Evolutionary conservation across 2,797 vertebrate genomes (phyloP).

Genomic region (Ciconia nigra): DNA sequence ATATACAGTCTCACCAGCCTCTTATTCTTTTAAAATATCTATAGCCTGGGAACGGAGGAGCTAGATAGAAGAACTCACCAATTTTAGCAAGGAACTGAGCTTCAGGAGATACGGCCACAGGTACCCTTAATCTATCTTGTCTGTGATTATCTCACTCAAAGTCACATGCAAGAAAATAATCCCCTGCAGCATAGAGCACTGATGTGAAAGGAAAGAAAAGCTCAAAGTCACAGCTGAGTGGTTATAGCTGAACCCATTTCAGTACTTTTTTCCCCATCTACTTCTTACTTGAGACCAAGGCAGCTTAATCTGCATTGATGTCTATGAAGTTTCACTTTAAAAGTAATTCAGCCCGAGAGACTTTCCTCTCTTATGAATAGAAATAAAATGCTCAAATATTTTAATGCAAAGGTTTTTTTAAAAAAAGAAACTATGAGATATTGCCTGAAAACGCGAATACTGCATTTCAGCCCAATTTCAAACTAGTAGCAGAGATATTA

Average conservation of each 20-base stretch:
- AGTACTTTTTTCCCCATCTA: background rate
- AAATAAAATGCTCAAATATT: background rate
- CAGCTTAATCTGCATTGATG: constrained; percentile 36
- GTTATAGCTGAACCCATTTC: constrained; percentile 1
- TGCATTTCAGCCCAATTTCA: background rate
- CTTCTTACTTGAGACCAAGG: constrained; percentile 9
- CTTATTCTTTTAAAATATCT: background rate
- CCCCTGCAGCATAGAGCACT: constrained; percentile 15
- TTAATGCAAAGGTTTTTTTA: background rate
- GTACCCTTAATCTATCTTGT: constrained; percentile 34
- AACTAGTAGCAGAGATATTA: constrained; percentile 14
- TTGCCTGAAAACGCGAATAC: background rate
- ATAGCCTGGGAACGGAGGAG: background rate
- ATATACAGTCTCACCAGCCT: background rate
- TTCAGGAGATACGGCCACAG: constrained; percentile 17
- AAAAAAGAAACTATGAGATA: background rate
- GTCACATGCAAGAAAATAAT: constrained; percentile 50
- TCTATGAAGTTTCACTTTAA: constrained; percentile 26
- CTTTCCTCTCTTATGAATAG: background rate
- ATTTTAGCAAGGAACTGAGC: background rate
- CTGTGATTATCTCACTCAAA: constrained; percentile 39
- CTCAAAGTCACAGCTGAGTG: constrained; percentile 35
- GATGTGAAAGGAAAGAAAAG: constrained; percentile 41
- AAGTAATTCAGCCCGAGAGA: background rate
- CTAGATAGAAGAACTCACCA: background rate